Percentiles rank a stretch among this genome's conserved stretches.
phyloP scores from a whole-genome alignment of 2,888 invertebrate genomes.

The Rhingia rostrata region DNA sequence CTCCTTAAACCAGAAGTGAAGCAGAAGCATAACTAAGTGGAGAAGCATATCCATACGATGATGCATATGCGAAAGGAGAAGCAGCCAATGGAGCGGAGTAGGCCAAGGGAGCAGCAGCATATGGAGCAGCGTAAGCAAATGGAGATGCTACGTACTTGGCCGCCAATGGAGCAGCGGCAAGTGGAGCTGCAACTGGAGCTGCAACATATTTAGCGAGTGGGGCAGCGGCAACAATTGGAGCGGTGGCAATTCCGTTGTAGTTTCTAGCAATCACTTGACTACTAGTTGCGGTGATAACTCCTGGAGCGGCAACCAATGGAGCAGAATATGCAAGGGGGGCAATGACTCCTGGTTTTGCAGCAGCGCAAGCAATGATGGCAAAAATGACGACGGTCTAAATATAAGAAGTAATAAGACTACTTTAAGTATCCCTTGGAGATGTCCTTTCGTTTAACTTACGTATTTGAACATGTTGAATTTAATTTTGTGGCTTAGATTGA shows the following conservation, averaged over 20 bases:
- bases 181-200: constrained; percentile 37
- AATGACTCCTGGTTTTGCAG: constrained; percentile 59
- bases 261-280: constrained; percentile 79
- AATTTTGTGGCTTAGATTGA: not conserved
- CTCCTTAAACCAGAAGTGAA: constrained; percentile 29
- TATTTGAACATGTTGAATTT: constrained; percentile 43
- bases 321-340: constrained; percentile 76
- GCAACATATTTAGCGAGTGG: constrained; percentile 83
- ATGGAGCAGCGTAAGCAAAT: constrained; percentile 7
- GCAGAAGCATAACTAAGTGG: constrained; percentile 37
- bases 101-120: constrained; percentile 9
- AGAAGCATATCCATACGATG: constrained; percentile 24
- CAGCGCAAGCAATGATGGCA: constrained; percentile 54
- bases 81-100: constrained; percentile 51
- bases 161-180: constrained; percentile 42
- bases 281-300: constrained; percentile 78
- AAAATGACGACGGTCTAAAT: constrained; percentile 49
- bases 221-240: constrained; percentile 82
- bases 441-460: not conserved
- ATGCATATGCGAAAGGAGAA: constrained; percentile 25
- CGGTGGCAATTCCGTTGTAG: constrained; percentile 78
- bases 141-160: constrained; percentile 25
- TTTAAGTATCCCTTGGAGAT: too few relatives aligned
- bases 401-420: not conserved
- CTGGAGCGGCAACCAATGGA: constrained; percentile 54